These are phyloP conservation scores for Macroramphosus scolopax DNA, from an alignment of 2,797 vertebrate species.

Conservation along the genomic window DNA sequence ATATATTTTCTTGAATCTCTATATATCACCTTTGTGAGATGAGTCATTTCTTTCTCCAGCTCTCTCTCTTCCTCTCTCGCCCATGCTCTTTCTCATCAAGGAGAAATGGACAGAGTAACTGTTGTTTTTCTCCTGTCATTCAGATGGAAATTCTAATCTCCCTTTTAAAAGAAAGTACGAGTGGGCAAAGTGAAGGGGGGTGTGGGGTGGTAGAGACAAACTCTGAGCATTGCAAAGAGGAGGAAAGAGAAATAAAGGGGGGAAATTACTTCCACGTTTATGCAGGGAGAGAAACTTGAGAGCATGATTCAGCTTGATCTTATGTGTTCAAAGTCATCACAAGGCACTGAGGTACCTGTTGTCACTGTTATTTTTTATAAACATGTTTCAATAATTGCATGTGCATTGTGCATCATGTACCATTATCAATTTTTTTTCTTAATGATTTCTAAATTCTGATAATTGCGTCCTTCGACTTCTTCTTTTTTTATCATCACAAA, in stretches of 20 bases:
- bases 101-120: slow-evolving; percentile 86
- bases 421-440: no score
- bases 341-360: not conserved
- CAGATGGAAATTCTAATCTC: slow-evolving; percentile 97
- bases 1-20: slow-evolving; percentile 67
- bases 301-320: slow-evolving; percentile 76
- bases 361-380: not conserved
- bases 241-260: slow-evolving; percentile 38
- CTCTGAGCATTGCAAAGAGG: no score
- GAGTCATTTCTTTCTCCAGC: slow-evolving; percentile 54
- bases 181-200: slow-evolving; percentile 46
- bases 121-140: slow-evolving; percentile 92
- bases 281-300: slow-evolving; percentile 61
- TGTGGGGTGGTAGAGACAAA: slow-evolving; percentile 43
- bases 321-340: slow-evolving; percentile 3
- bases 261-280: slow-evolving; percentile 69
- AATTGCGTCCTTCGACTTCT: no score
- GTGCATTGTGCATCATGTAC: not conserved
- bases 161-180: slow-evolving; percentile 75
- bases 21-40: slow-evolving; percentile 53
- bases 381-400: no score
- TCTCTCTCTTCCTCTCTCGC: slow-evolving; percentile 43
- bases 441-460: no score
- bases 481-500: no score
- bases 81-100: slow-evolving; percentile 47